Percentiles rank a stretch among this genome's conserved stretches.
Evolutionary conservation across 2,888 invertebrate genomes (phyloP).

Genomic region (Diarsia rubi): DNA sequence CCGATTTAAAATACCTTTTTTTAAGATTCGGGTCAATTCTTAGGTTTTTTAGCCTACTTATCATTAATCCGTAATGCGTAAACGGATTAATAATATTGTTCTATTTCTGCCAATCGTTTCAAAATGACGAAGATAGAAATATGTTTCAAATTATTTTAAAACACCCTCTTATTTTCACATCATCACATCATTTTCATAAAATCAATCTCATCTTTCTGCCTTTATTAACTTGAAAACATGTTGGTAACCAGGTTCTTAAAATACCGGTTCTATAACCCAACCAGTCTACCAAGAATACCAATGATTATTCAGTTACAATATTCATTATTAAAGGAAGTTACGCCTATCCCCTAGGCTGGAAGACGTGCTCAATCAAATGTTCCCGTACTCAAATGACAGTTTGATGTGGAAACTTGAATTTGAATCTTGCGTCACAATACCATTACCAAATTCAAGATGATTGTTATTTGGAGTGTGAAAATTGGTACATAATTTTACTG

Average conservation of each 20-base stretch:
- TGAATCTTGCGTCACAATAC: slow-evolving; percentile 48
- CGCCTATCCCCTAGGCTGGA: slow-evolving; percentile 10
- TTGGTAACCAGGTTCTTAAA: neutral
- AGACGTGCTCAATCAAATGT: slow-evolving; percentile 55
- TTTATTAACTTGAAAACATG: neutral
- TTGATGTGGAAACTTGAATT: slow-evolving; percentile 59
- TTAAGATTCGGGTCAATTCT: neutral
- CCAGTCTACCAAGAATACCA: neutral
- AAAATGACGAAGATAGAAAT: neutral
- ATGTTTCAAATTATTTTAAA: neutral
- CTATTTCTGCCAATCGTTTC: neutral
- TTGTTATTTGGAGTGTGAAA: slow-evolving; percentile 46
- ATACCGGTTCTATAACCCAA: neutral
- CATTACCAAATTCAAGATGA: slow-evolving; percentile 40
- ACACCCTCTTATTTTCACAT: too few species aligned
- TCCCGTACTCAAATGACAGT: slow-evolving; percentile 47
- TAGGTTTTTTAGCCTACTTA: neutral
- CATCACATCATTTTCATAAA: too few species aligned
- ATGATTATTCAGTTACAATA: slow-evolving; percentile 43
- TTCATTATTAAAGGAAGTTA: slow-evolving; percentile 30
- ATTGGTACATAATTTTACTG: slow-evolving; percentile 34
- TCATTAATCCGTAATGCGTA: neutral
- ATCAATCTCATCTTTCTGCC: too few species aligned
- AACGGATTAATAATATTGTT: neutral
- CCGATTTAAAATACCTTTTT: neutral